phyloP scores from a whole-genome alignment of 37 sponge, comb jelly and placozoan genomes.

The Diacarnus erythraeanus region DNA sequence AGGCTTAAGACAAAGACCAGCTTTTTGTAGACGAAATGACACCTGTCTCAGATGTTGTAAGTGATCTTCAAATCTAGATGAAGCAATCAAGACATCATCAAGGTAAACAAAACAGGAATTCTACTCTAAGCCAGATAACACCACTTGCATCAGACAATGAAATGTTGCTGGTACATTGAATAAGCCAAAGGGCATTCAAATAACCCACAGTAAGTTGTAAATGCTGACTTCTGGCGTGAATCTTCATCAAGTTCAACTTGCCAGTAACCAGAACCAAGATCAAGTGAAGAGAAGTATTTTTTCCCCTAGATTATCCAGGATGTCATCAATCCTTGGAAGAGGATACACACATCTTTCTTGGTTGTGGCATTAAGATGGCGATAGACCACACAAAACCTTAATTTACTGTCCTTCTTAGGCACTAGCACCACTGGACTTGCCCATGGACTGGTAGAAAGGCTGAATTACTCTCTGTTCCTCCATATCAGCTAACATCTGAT shows the following conservation, averaged over 20 bases:
- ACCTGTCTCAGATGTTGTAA: neutral
- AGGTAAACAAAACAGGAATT: neutral
- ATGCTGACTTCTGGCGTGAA: constrained; percentile 40
- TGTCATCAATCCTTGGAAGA: too few species aligned
- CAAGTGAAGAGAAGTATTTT: neutral
- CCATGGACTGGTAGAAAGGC: constrained; percentile 33
- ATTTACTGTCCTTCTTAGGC: constrained; percentile 48
- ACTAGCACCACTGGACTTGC: too few species aligned
- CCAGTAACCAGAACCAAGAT: neutral
- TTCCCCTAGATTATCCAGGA: neutral
- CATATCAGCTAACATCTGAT: constrained; percentile 48
- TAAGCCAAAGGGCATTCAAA: constrained; percentile 32
- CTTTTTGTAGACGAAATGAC: neutral
- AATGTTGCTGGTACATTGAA: constrained; percentile 46
- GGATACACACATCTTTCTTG: constrained; percentile 62
- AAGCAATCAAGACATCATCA: too few species aligned
- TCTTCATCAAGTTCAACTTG: constrained; percentile 15
- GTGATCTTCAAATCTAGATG: too few species aligned
- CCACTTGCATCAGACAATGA: constrained; percentile 35
- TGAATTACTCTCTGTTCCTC: constrained; percentile 41
- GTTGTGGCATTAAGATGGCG: constrained; percentile 44
- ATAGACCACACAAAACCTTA: constrained; percentile 63
- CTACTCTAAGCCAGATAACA: neutral
- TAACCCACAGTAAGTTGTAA: constrained; percentile 33
- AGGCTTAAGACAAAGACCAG: constrained; percentile 2